Conservation (phyloP, 2,888 invertebrate species). For the Malachius bipustulatus region DNA sequence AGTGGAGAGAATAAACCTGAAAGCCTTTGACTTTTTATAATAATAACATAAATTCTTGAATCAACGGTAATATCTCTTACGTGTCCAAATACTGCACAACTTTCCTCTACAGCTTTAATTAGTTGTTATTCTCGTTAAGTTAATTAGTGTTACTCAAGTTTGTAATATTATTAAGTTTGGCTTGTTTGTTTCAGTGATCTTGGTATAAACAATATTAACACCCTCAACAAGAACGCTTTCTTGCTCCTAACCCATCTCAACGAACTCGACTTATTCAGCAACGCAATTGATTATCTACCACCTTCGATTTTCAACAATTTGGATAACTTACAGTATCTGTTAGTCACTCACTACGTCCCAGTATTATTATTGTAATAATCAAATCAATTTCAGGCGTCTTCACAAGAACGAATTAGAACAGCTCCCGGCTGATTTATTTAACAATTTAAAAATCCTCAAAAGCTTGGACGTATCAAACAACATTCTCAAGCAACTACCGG, state of each 20-base stretch:
- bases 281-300: slow-evolving; percentile 55
- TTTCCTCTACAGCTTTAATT: no score
- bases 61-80: no score
- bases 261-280: slow-evolving; percentile 62
- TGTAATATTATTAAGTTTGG: slow-evolving; percentile 11
- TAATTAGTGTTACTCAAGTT: no score
- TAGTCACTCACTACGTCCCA: slow-evolving; percentile 35
- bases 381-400: slow-evolving; percentile 43
- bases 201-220: slow-evolving; percentile 55
- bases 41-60: no score
- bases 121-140: no score
- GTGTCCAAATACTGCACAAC: no score
- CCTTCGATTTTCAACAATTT: slow-evolving; percentile 51
- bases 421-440: slow-evolving; percentile 46
- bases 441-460: slow-evolving; percentile 47
- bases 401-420: slow-evolving; percentile 55
- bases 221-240: slow-evolving; percentile 58
- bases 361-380: slow-evolving; percentile 3
- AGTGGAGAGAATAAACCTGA: no score
- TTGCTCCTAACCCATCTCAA: slow-evolving; percentile 49
- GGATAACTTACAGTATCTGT: slow-evolving; percentile 52
- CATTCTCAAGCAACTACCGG: slow-evolving; percentile 45
- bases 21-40: no score
- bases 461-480: slow-evolving; percentile 60
- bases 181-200: slow-evolving; percentile 48